These are phyloP conservation scores for Napeogenes sylphis DNA, from an alignment of 2,888 invertebrate genomes.

Conservation along the genomic window DNA sequence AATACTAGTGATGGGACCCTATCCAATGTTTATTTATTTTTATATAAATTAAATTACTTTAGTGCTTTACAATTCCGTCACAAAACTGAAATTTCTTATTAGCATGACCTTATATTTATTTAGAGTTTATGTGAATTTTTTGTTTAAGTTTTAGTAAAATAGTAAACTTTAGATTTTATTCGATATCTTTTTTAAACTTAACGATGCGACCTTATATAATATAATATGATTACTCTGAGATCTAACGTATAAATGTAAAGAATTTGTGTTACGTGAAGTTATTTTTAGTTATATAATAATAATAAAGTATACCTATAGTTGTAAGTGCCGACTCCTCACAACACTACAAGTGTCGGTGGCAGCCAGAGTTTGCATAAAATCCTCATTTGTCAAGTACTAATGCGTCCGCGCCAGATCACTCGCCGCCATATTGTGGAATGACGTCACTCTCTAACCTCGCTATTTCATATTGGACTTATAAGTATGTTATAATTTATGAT, in stretches of 20 bases:
- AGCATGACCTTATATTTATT: too few species aligned
- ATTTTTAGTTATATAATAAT: background rate
- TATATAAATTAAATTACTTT: too few species aligned
- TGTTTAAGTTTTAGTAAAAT: too few species aligned
- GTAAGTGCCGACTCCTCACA: slow-evolving; percentile 23
- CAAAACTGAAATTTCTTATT: too few species aligned
- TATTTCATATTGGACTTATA: background rate
- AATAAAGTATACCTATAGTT: background rate
- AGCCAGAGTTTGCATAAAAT: slow-evolving; percentile 70
- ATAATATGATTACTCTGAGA: too few species aligned
- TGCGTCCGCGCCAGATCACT: slow-evolving; percentile 60
- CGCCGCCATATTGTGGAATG: slow-evolving; percentile 31
- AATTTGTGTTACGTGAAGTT: background rate
- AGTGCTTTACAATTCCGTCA: too few species aligned
- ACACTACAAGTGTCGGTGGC: slow-evolving; percentile 56
- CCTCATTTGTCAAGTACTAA: slow-evolving; percentile 73
- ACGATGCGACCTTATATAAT: too few species aligned
- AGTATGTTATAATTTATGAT: too few species aligned
- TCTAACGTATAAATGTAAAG: background rate
- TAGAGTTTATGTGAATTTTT: too few species aligned
- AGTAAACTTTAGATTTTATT: too few species aligned
- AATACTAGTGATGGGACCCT: slow-evolving; percentile 41
- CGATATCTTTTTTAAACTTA: too few species aligned
- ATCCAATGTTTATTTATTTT: background rate
- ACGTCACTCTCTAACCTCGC: slow-evolving; percentile 23